phyloP scores from a whole-genome alignment of 2,797 vertebrate genomes.

The Oryzias sinensis region DNA sequence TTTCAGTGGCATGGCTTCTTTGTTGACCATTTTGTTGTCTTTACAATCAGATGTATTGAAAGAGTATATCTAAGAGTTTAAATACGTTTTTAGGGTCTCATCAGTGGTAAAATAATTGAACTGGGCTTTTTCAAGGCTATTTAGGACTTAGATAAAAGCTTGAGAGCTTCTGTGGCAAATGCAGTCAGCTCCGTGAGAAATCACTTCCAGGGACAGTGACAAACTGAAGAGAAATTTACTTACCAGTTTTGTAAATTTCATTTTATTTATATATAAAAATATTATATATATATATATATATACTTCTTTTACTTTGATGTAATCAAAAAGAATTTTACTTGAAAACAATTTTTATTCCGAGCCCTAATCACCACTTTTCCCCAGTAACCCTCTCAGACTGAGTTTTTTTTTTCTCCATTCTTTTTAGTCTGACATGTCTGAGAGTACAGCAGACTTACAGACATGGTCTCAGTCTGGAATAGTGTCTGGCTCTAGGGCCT shows the following conservation, averaged over 20 bases:
- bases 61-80: no score
- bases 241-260: no score
- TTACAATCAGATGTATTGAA: no score
- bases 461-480: constrained; percentile 42
- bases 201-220: constrained; percentile 13
- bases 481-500: constrained; percentile 49
- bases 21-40: no score
- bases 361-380: constrained; percentile 1
- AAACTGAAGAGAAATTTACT: constrained; percentile 11
- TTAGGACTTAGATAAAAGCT: constrained; percentile 24
- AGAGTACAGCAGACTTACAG: constrained; percentile 25
- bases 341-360: constrained; percentile 34
- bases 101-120: background rate
- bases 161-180: constrained; percentile 38
- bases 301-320: no score
- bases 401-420: background rate
- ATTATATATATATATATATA: no score
- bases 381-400: constrained; percentile 1
- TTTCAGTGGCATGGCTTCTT: no score
- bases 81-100: background rate
- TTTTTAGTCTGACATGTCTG: constrained; percentile 13
- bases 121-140: constrained; percentile 3
- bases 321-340: background rate
- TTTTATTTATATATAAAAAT: no score
- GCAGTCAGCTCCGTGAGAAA: constrained; percentile 34